Evolutionary conservation across 2,113 vertebrate species (phyloP).

Genomic region (Toxotes jaculatrix): DNA sequence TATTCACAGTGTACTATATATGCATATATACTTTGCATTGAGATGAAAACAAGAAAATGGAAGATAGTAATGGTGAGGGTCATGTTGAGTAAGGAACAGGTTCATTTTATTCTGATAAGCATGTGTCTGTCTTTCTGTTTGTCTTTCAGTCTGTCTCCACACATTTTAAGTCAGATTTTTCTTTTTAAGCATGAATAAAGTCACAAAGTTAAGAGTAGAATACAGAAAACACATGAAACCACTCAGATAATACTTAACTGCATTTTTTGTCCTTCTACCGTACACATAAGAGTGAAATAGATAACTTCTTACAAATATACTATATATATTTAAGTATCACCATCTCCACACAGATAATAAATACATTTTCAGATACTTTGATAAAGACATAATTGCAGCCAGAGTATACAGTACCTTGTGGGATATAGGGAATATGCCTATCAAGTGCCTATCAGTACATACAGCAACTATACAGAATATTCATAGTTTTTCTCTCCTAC

Average conservation of each 20-base stretch:
- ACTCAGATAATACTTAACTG: constrained; percentile 64
- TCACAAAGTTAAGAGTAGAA: constrained; percentile 63
- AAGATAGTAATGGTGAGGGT: constrained; percentile 67
- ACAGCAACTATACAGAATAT: constrained; percentile 84
- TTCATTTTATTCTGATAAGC: constrained; percentile 70
- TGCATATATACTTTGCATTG: constrained; percentile 70
- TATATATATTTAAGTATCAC: constrained; percentile 80
- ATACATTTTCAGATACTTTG: constrained; percentile 78
- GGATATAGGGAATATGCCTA: constrained; percentile 82
- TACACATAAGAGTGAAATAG: constrained; percentile 75
- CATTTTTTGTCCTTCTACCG: constrained; percentile 73
- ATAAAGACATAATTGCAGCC: constrained; percentile 75
- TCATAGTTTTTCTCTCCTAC: constrained; percentile 83
- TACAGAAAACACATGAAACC: constrained; percentile 53
- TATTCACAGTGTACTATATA: constrained; percentile 72
- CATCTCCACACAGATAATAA: constrained; percentile 75
- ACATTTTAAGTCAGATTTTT: constrained; percentile 61
- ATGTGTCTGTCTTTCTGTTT: constrained; percentile 68
- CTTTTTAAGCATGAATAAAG: constrained; percentile 60
- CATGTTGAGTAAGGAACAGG: constrained; percentile 63
- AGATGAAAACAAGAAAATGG: constrained; percentile 71
- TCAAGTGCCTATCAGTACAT: constrained; percentile 88
- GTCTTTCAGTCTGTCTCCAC: constrained; percentile 69
- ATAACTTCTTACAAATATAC: constrained; percentile 77
- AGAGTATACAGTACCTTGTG: constrained; percentile 79